A percentile compares a stretch with the other conserved stretches of the same genome.
Evolutionary conservation across 1,140 invertebrate genomes (phyloP).

Genomic region (Gonatopus flavifemur): DNA sequence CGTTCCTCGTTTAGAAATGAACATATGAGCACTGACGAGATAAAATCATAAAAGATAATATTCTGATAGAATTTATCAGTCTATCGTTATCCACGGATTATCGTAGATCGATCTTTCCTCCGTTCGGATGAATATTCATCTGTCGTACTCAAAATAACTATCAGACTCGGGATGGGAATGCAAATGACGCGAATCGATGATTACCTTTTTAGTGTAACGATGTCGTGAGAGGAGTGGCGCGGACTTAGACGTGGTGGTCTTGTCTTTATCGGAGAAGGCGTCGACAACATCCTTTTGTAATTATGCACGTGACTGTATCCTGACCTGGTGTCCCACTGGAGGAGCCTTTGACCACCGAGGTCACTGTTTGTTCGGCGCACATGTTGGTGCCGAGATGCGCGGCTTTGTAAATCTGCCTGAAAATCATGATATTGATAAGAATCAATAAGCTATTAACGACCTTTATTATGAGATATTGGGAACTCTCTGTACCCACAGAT

Average conservation of each 20-base stretch:
- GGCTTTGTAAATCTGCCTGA: conserved; percentile 61
- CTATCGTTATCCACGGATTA: too few relatives aligned
- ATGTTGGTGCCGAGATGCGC: conserved; percentile 54
- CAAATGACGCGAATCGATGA: conserved; percentile 4
- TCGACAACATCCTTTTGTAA: conserved; percentile 62
- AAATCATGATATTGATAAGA: too few relatives aligned
- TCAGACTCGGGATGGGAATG: neutral
- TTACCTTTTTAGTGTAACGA: conserved; percentile 54
- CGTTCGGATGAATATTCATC: neutral
- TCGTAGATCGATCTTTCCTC: too few relatives aligned
- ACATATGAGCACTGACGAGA: too few relatives aligned
- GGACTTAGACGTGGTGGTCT: conserved; percentile 59
- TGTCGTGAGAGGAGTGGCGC: conserved; percentile 55
- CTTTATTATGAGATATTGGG: too few relatives aligned
- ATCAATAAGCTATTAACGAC: too few relatives aligned
- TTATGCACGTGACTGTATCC: conserved; percentile 49
- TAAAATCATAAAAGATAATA: too few relatives aligned
- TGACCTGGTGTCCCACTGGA: conserved; percentile 61
- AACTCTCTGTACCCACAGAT: too few relatives aligned
- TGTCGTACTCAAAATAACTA: neutral
- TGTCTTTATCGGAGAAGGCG: conserved; percentile 64
- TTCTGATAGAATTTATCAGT: too few relatives aligned
- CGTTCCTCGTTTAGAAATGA: too few relatives aligned
- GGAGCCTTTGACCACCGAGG: conserved; percentile 61
- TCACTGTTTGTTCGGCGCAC: conserved; percentile 65